phyloP scores from a whole-genome alignment of 2,888 invertebrate genomes.

The Thecocarcelia acutangulata region DNA sequence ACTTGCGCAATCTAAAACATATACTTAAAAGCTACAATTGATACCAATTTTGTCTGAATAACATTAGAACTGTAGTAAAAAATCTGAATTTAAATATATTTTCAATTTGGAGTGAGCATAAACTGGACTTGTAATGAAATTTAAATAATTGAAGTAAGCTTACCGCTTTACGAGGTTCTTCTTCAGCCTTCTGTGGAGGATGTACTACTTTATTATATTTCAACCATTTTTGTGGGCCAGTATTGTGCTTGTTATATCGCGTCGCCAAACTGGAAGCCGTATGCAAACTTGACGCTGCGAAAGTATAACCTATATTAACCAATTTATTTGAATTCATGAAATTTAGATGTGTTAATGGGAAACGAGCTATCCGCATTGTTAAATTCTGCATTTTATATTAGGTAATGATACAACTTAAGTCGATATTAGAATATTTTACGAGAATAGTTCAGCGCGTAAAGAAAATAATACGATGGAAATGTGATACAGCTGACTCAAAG shows the following conservation, averaged over 20 bases:
- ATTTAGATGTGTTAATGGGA: slow-evolving; percentile 33
- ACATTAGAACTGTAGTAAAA: too few species aligned
- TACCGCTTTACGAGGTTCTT: slow-evolving; percentile 91
- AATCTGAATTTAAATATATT: too few species aligned
- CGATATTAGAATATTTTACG: too few species aligned
- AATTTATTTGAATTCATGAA: slow-evolving; percentile 46
- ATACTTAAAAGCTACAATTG: too few species aligned
- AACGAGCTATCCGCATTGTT: slow-evolving; percentile 50
- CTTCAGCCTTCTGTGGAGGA: slow-evolving; percentile 90
- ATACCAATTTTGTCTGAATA: too few species aligned
- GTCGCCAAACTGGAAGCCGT: slow-evolving; percentile 72
- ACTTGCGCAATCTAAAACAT: too few species aligned
- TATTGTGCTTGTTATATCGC: slow-evolving; percentile 77
- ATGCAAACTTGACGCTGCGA: slow-evolving; percentile 72
- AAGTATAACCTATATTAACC: slow-evolving; percentile 13
- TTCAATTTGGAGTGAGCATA: too few species aligned
- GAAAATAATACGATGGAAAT: too few species aligned
- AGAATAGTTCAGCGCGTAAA: too few species aligned
- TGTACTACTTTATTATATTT: slow-evolving; percentile 88
- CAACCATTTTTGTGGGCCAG: slow-evolving; percentile 84
- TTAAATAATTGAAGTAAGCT: slow-evolving; percentile 75
- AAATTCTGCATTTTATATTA: slow-evolving; percentile 66
- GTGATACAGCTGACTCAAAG: too few species aligned
- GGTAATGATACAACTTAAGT: too few species aligned
- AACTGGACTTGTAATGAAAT: too few species aligned